Evolutionary conservation across 2,888 invertebrate genomes (phyloP), one percentile per base, ranked within the genome.

Genomic region (Melinopterus prodromus): DNA sequence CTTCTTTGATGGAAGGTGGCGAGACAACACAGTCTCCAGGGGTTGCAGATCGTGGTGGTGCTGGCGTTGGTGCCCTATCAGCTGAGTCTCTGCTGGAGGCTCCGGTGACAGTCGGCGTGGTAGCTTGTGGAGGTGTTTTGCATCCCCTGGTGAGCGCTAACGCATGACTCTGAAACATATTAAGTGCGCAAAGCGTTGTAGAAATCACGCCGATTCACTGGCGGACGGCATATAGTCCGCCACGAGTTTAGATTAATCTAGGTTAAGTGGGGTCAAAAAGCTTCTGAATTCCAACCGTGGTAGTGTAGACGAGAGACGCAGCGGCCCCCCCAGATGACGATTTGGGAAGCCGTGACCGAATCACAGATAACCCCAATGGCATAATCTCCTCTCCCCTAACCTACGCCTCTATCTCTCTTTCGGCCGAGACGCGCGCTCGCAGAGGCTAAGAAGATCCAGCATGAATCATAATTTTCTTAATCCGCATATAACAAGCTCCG

Each of bases 231-330:
- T 37, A 36, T 26, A 74, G 37, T 26, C 74, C 36, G 74, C 36
- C 74, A 74, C 74, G 36, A 74, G 74, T 74, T 74, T 74, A 90
- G 89, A 91, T 92, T 93, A 93, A 93, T 93, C 93, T 93, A 92
- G 93, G 93, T 93, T 93, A 93, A 93, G 92, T 91, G 93, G 92
- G 93, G 93, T 93, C 93, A 93, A 93, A 92, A 92, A 92, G 91
- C 92, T 91, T 91, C 92, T 92, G 92, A 92, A 92, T 93, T 92
- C 92, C 92, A 74, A 74, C 74, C 74, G 35, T 74, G 37, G 37
- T 36, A 74, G 16, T n/a, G 74, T 53, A 53, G 12, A 53, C 9
- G 74, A 12, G 74, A 35, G 74, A 36, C 74, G 35, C 36, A n/a
- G n/a, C 74, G 74, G 74, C 35, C 74, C 36, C 74, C n/a, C 36